Evolutionary conservation across 92 coral and sea anemone species (phyloP).

Genomic region (Bergia sp.): DNA sequence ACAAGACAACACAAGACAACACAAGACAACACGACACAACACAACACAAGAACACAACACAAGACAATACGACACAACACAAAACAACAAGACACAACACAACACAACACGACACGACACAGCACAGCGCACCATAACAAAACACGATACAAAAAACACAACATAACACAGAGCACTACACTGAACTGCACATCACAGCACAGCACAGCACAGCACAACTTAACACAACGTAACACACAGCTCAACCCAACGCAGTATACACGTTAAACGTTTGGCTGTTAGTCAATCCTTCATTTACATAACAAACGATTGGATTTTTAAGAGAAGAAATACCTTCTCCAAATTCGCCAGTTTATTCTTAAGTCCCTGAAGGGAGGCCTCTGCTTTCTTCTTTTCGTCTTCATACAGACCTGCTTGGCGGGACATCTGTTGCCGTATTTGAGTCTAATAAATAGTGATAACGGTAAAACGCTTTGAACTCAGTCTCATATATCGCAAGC

Average conservation of each 20-base stretch:
- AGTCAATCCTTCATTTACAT: not conserved
- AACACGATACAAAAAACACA: not conserved
- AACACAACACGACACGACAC: not conserved
- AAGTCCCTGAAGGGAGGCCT: constrained; percentile 74
- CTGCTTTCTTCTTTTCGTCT: constrained; percentile 75
- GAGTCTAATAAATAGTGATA: constrained; percentile 50
- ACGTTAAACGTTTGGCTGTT: not conserved
- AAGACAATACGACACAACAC: not conserved
- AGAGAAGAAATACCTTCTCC: constrained; percentile 55
- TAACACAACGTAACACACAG: not conserved
- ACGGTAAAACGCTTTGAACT: no score
- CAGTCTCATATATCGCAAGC: no score
- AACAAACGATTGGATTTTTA: not conserved
- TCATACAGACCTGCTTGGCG: constrained; percentile 70
- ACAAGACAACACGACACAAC: not conserved
- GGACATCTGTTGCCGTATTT: constrained; percentile 76
- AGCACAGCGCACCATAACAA: not conserved
- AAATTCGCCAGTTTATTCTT: constrained; percentile 71
- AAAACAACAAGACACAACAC: not conserved
- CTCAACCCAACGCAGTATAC: not conserved
- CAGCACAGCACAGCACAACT: not conserved
- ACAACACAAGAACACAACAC: not conserved
- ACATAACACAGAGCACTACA: not conserved
- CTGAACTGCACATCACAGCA: not conserved
- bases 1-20: not conserved